Evolutionary conservation across 2,113 vertebrate species (phyloP).

Genomic region (Myiozetetes cayanensis): DNA sequence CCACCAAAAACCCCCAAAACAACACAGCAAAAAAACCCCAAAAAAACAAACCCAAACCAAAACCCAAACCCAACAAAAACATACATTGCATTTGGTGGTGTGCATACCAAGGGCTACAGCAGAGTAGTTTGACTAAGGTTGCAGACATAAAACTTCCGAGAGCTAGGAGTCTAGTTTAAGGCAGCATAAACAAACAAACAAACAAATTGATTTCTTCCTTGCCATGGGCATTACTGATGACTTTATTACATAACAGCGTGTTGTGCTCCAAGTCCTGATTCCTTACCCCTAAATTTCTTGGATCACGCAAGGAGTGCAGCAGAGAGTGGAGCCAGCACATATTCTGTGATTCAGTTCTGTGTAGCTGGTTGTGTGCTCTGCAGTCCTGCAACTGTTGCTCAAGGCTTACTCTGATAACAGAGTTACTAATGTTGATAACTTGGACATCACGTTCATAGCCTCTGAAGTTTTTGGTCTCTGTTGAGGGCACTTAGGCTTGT

Average conservation of each 20-base stretch:
- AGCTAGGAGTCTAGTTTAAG: background rate
- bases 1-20: too few relatives aligned
- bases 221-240: background rate
- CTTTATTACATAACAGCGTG: background rate
- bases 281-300: background rate
- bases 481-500: background rate
- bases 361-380: background rate
- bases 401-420: background rate
- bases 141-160: background rate
- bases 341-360: background rate
- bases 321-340: background rate
- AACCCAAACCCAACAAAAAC: background rate
- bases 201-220: background rate
- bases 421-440: background rate
- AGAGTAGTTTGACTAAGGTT: background rate
- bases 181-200: background rate
- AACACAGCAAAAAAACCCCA: too few relatives aligned
- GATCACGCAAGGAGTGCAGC: fast-evolving
- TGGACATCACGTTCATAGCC: fast-evolving
- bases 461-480: background rate
- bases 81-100: background rate
- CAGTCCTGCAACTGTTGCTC: background rate
- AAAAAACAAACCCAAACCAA: background rate
- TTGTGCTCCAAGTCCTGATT: background rate
- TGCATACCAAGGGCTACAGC: background rate